Evolutionary conservation across 2,888 invertebrate species (phyloP), one percentile per base, ranked within the genome.

Genomic region (Drosophila diplacantha): DNA sequence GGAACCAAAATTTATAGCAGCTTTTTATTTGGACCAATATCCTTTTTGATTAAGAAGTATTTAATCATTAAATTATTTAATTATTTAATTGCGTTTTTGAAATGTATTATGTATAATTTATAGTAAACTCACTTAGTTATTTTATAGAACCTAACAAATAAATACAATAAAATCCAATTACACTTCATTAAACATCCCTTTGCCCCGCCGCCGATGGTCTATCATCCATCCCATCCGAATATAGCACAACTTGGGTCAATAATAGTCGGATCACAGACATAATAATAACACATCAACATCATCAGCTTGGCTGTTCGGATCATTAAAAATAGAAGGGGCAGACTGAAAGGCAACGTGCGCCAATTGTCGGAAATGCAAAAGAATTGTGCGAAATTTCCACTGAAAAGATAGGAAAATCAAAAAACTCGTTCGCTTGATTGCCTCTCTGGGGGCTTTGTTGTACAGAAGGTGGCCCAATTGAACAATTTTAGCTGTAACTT

Each of bases 371-470:
- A 58, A 68, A 60, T 55, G 60, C 60, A 66, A 56, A 56, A 43
- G 39, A 66, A 66, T 55, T 55, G 66, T 52, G 47, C 20, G 62
- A 65, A 65, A 57, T 65, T 65, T 65, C 43, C 58, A 49, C 49
- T 34, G 58, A 68, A 39, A 26, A 58, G 60, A 22, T 39, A 22
- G 43, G 34, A 24, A 59, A 68, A 57, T 65, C 55, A 47, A 51
- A 53, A 49, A 55, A 38, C 55, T 55, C 24, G 55, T 52, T 53
- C 46, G 64, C 71, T 75, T 81, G 81, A 78, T 81, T 79, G 75
- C 62, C 59, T 59, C 53, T 73, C 69, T 57, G 49, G 29, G 44
- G 32, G 26, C 11, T 7, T 41, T 41, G 41, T 41, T 41, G 24
- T 41, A 12, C 34, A 35, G 22, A 22, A 66, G 69, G 74, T 71